phyloP scores from a whole-genome alignment of 2,113 vertebrate species.

The Probosciger aterrimus region DNA sequence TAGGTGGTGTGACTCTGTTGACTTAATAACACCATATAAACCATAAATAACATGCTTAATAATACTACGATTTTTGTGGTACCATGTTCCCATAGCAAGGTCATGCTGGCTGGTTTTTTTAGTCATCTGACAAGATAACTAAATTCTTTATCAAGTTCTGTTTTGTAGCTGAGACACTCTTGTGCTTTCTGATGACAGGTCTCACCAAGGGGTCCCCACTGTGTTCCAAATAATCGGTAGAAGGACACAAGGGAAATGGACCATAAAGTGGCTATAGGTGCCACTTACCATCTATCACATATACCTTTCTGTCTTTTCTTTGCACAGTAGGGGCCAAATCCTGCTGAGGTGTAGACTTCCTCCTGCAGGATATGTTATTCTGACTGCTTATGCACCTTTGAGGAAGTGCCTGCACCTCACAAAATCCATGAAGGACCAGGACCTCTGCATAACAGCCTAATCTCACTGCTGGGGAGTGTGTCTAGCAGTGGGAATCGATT shows the following conservation, averaged over 20 bases:
- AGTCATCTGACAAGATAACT: constrained; percentile 59
- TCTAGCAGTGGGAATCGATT: background rate
- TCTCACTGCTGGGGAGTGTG: background rate
- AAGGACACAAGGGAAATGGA: background rate
- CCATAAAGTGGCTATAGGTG: background rate
- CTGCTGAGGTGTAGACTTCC: background rate
- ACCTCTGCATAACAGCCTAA: background rate
- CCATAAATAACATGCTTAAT: background rate
- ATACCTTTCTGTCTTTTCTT: background rate
- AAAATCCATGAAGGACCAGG: background rate
- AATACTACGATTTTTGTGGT: constrained; percentile 61
- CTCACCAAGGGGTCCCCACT: constrained; percentile 43
- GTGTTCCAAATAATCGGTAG: constrained; percentile 41
- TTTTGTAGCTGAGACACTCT: constrained; percentile 67
- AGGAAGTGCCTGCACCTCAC: background rate
- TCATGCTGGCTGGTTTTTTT: constrained; percentile 52
- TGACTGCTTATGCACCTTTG: background rate
- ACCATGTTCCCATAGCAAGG: constrained; percentile 65
- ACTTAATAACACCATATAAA: background rate
- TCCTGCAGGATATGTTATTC: background rate
- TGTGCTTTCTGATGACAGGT: constrained; percentile 69
- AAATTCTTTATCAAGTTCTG: constrained; percentile 69
- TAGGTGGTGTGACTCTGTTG: background rate
- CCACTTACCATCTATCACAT: background rate
- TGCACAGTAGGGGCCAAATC: background rate